Evolutionary conservation across 2,113 vertebrate genomes (phyloP).

Genomic region (Atherinomorus stipes): DNA sequence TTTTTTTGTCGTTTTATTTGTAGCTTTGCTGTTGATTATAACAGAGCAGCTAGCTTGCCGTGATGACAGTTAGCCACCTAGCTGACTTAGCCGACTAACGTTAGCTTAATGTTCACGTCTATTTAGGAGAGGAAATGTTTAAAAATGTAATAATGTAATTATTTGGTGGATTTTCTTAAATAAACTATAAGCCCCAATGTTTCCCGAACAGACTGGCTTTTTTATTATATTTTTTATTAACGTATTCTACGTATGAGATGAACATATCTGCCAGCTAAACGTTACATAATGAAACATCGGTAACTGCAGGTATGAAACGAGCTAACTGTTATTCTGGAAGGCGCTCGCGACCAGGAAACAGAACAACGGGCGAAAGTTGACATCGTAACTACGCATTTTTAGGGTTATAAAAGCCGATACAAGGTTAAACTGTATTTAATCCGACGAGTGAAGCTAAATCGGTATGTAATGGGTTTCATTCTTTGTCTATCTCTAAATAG

Average conservation of each 20-base stretch:
- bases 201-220: too few species aligned
- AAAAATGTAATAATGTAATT: too few species aligned
- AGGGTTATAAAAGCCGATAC: neutral
- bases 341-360: neutral
- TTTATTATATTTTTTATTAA: too few species aligned
- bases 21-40: slow-evolving; percentile 1
- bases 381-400: too few species aligned
- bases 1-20: neutral
- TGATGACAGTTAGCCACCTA: neutral
- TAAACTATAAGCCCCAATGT: too few species aligned
- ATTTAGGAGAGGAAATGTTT: too few species aligned
- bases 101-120: neutral
- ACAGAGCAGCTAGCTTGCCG: neutral
- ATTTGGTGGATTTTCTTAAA: too few species aligned
- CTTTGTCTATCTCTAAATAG: too few species aligned
- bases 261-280: neutral
- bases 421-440: neutral
- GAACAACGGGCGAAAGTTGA: neutral
- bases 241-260: too few species aligned
- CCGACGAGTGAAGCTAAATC: neutral
- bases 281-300: neutral
- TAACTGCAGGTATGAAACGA: neutral
- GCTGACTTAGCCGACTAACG: slow-evolving; percentile 17
- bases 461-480: neutral
- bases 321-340: slow-evolving; percentile 37